Percentiles rank a stretch among this genome's conserved stretches.
These are phyloP conservation scores for Ruditapes philippinarum DNA, from an alignment of 1,140 invertebrate genomes.

Conservation along the genomic window DNA sequence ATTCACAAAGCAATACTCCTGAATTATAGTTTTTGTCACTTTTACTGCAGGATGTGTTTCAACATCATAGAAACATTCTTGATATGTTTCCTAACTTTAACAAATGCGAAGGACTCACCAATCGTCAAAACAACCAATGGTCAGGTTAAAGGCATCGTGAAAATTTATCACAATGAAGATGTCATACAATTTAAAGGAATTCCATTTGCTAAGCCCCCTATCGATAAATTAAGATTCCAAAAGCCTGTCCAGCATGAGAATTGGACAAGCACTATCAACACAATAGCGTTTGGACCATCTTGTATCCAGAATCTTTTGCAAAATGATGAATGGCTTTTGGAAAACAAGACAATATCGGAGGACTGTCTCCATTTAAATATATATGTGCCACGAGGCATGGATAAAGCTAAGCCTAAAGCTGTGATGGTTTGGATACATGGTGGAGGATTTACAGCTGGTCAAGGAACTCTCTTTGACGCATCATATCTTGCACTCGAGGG, in stretches of 20 bases:
- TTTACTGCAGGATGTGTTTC: not conserved
- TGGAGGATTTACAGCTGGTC: slow-evolving; percentile 96
- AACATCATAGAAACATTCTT: not conserved
- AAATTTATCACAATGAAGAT: not conserved
- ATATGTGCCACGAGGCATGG: slow-evolving; percentile 89
- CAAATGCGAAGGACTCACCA: not conserved
- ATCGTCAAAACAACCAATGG: slow-evolving; percentile 35
- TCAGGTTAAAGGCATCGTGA: not conserved
- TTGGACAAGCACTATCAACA: not conserved
- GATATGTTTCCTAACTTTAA: not conserved
- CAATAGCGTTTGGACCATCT: slow-evolving; percentile 48
- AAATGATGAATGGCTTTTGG: slow-evolving; percentile 49
- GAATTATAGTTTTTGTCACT: too few species aligned
- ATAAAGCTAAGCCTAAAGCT: slow-evolving; percentile 81
- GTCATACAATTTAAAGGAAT: slow-evolving; percentile 54
- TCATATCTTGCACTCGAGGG: slow-evolving; percentile 90
- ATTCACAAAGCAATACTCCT: too few species aligned
- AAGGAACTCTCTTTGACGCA: slow-evolving; percentile 96
- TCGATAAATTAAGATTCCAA: slow-evolving; percentile 42
- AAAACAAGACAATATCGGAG: slow-evolving; percentile 88
- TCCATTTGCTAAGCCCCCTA: slow-evolving; percentile 59
- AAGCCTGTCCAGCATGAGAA: not conserved
- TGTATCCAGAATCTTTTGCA: slow-evolving; percentile 53
- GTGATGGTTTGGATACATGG: slow-evolving; percentile 99
- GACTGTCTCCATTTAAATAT: slow-evolving; percentile 98